Evolutionary conservation across 2,888 invertebrate genomes (phyloP), one percentile per base, ranked within the genome.

Genomic region (Melinaea menophilus): DNA sequence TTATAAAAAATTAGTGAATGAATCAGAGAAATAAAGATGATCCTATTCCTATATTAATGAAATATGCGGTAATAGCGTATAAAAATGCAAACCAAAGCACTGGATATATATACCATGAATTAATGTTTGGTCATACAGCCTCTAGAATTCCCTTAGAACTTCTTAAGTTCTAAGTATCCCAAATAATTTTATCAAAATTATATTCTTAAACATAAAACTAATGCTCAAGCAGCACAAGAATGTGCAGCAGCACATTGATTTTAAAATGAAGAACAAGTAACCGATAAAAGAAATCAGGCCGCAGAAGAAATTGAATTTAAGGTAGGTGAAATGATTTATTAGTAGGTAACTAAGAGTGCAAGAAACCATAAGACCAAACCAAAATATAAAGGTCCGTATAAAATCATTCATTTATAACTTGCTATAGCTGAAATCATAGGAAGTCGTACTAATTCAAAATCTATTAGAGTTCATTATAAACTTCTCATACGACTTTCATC

Each of bases 291-390:
- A 0, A 67, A 67, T 46, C 37, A 65, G 35, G 31, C 48, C 9
- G 22, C 55, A 12, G 62, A 67, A 55, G n/a, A 58, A 2, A 33
- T 59, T 5, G 34, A 33, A 1, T 59, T 65, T 45, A 68, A 68
- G 58, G 56, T 68, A 68, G 65, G 65, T 41, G 65, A 68, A 57
- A 63, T 45, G 47, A 65, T 65, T 5, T 68, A 54, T 46, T 65
- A 68, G 48, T 65, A 65, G 45, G 65, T 68, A 2, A 65, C 68
- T 0, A 65, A 67, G 55, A 68, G 63, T n/a, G 47, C 63, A 2
- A 22, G 68, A 1, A 65, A 55, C 45, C 37, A 63, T 4, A 65
- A 65, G 45, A 68, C 66, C 5, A 35, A 35, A 5, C 35, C 35
- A 35, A 5, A 4, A 5, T 35, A 4, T 35, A 35, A 35, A 35